A percentile compares a stretch with the other conserved stretches of the same genome.
phyloP scores from a whole-genome alignment of 2,113 vertebrate species.

The Taurulus bubalis region DNA sequence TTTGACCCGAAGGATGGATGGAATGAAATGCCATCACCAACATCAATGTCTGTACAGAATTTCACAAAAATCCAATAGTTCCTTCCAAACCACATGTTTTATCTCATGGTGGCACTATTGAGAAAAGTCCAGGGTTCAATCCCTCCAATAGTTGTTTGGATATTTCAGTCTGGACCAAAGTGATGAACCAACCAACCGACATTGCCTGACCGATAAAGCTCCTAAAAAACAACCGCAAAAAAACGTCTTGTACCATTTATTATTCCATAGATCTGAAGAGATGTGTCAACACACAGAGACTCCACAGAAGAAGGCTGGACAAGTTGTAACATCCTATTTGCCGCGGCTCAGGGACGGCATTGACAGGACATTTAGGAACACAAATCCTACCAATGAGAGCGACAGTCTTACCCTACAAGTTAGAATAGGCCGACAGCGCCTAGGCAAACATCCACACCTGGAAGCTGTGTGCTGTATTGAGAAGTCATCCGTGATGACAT shows the following conservation, averaged over 20 bases:
- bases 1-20: neutral
- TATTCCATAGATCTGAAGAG: neutral
- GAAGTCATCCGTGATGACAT: slow-evolving; percentile 25
- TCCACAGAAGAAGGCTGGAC: neutral
- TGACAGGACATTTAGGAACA: neutral
- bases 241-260: too few species aligned
- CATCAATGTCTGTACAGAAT: neutral
- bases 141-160: neutral
- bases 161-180: neutral
- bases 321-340: neutral
- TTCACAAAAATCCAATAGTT: neutral
- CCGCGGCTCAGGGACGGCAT: neutral
- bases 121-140: neutral
- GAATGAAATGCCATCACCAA: neutral
- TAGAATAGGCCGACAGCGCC: neutral
- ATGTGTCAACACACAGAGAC: neutral
- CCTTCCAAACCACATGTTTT: neutral
- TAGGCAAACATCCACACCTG: slow-evolving; percentile 31
- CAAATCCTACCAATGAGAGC: neutral
- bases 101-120: neutral
- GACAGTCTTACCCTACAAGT: neutral
- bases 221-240: too few species aligned
- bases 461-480: slow-evolving; percentile 17
- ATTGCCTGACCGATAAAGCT: too few species aligned
- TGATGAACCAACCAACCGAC: neutral